Base-by-base conservation (phyloP, 2,888 invertebrate genomes). In the Masnerella sp. region DNA sequence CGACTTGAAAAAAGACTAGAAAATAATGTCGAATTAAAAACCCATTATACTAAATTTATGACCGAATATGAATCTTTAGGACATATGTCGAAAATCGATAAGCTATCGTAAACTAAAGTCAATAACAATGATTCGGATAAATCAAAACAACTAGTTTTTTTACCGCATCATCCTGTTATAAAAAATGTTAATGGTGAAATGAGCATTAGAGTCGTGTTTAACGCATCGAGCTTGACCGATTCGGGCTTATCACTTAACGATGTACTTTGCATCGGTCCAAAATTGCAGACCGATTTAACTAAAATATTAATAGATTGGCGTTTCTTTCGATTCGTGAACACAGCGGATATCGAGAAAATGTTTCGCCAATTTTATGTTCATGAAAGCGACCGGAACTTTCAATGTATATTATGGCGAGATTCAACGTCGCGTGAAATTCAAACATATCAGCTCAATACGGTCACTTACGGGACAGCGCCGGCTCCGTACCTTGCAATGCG, bases 161-260 rank as follows among this genome's bases (percentile, higher is more conserved):
- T 14, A 7, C 47, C 47, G 9, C 30, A 47, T 17, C 47, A 47
- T 14, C n/a, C 47, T 4, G 11, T 47, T 8, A 17, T n/a, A 5
- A 28, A 11, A 14, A 4, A 14, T 2, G 47, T 30, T 5, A 47
- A 18, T 1, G 4, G 2, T 0, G 32, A 30, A 2, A 30, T 32
- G 8, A 47, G 32, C 12, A 25, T 82, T 1, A 58, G 84, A 11
- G 79, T 81, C 0, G 84, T 84, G 0, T 85, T 81, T 59, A 81
- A 85, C 49, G 82, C 76, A 9, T 83, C 80, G 1, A 75, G 78
- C 1, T 77, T 68, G 69, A 75, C 69, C 7, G 38, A 75, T 8
- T 59, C 77, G 1, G 77, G 78, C 0, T 17, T 74, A 7, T 82
- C 81, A 0, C 58, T 82, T 0, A 84, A 83, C 59, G 79, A 81